Base-by-base conservation (phyloP, 2,113 vertebrate genomes). In the Suncus etruscus region DNA sequence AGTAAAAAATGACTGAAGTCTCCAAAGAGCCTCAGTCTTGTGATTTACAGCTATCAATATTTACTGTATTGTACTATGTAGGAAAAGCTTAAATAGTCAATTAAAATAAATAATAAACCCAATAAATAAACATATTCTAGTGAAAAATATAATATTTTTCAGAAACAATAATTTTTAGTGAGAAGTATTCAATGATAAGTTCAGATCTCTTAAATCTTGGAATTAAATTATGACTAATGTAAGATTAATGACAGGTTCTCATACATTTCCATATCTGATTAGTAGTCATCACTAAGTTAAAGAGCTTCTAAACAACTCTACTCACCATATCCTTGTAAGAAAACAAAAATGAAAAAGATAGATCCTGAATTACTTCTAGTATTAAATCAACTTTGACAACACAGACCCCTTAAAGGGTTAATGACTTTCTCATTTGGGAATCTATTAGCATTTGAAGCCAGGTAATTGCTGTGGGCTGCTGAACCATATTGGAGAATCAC, bases 61-160 rank as follows among this genome's bases (percentile, higher is more conserved):
- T 69, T 77, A 91, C n/a, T 27, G 15, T 68, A 87, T 75, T 81
- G 85, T 93, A 92, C 39, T 39, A 63, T 24, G 54, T 54, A 92
- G 10, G 27, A 78, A 80, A 82, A 76, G 70, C 8, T 15, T 50
- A 75, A 75, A 72, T 87, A 91, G 78, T n/a, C 10, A 94, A 74
- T 87, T 89, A 69, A 81, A 83, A 84, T 73, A 25, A 90, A 82
- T 45, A 89, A 87, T 48, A 83, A 74, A 47, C 6, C 58, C 27
- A 77, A 48, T 66, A 11, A 29, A 31, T 70, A 68, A 88, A 61
- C 15, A 73, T 51, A 48, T 84, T 90, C 92, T 88, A 70, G 83
- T 66, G 66, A 74, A 83, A 90, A 95, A 79, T 63, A 51, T 47
- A 22, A 22, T 4, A 83, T 83, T 84, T 91, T 85, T 6, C 47